Base-by-base conservation (phyloP, 2,113 vertebrate species). In the Tragelaphus scriptus region DNA sequence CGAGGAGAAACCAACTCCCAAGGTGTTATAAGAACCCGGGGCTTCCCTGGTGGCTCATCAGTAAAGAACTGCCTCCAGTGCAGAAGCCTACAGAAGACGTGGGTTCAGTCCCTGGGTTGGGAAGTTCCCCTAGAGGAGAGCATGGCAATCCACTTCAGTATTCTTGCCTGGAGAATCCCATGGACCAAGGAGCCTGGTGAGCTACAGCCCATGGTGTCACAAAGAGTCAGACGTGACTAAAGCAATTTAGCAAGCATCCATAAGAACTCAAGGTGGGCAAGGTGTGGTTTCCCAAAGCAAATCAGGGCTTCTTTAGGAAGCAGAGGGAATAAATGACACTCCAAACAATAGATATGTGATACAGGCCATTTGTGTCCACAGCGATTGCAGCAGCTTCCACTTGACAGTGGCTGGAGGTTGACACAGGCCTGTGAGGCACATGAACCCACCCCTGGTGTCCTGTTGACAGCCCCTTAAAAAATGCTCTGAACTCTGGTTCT, bases 361-460 rank as follows among this genome's bases (percentile, higher is more conserved):
- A 28, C 47, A 2, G 58, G 61, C 32, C 53, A 14, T n/a, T 5
- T 2, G 25, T 36, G n/a, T 21, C 77, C 40, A n/a, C 21, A 17
- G 21, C 6, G 0, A 5, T 4, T 0, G 3, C 2, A 12, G 3
- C 17, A 2, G 1, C 40, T 44, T 5, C n/a, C 26, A 10, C 6
- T 7, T 40, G 53, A 17, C n/a, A 1, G 17, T 0, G 6, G 25
- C 16, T 0, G 6, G 63, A 36, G 1, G 8, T 7, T n/a, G 13
- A n/a, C 14, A 2, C 63, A 90, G 13, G 17, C 15, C 40, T 47
- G 17, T 1, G 13, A 59, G 63, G 16, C 40, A 55, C 3, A 5
- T 11, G 32, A 7, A 9, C 32, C 19, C 30, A 14, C 63, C 44
- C 86, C 30, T 5, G 40, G n/a, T 3, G 32, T 49, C 13, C 75